Conservation (phyloP, 64 coral and sea anemone genomes). For the Montipora capricornis region DNA sequence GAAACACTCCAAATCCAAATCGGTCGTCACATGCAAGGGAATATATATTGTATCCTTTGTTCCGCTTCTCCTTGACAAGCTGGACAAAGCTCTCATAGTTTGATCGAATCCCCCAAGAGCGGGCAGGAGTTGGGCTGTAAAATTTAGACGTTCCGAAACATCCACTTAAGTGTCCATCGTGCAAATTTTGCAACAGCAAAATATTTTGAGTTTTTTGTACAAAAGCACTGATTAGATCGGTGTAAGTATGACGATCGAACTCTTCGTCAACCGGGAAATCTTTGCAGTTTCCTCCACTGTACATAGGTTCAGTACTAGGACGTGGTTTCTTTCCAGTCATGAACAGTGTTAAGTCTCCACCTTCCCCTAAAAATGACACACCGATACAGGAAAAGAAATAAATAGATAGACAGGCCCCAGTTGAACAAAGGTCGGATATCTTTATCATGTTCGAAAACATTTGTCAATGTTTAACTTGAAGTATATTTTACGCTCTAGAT, state of each 20-base stretch:
- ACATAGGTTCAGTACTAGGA: not conserved
- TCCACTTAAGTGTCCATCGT: not conserved
- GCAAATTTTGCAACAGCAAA: not conserved
- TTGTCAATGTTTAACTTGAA: too few species aligned
- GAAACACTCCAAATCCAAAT: conserved; percentile 11
- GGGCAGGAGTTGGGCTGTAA: not conserved
- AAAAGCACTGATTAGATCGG: not conserved
- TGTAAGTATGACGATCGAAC: not conserved
- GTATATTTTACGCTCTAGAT: too few species aligned
- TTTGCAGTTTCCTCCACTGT: not conserved
- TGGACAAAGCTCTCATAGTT: not conserved
- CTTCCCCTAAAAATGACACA: not conserved
- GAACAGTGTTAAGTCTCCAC: conserved; percentile 23
- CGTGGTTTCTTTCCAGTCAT: conserved; percentile 24
- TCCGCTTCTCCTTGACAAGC: not conserved
- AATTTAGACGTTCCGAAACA: not conserved
- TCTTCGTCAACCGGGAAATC: not conserved
- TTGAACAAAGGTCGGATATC: too few species aligned
- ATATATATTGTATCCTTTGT: not conserved
- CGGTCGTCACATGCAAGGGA: conserved; percentile 17
- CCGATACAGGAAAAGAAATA: too few species aligned
- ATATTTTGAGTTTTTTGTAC: not conserved
- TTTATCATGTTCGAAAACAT: too few species aligned
- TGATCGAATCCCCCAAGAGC: not conserved
- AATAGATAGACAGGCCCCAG: too few species aligned